These are phyloP conservation scores for Parthenolecanium corni DNA, from an alignment of 2,888 invertebrate genomes.

Conservation along the genomic window DNA sequence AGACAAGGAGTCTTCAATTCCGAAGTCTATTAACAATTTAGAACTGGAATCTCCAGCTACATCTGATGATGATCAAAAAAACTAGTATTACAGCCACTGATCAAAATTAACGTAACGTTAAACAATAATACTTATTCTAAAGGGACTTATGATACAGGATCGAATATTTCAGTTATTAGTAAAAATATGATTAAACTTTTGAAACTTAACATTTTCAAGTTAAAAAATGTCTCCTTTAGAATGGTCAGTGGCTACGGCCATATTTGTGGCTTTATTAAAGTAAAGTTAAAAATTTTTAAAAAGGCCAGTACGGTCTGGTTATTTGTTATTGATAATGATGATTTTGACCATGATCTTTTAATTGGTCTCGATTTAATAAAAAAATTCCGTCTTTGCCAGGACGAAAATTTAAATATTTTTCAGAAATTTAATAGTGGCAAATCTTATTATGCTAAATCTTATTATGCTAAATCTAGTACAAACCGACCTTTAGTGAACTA, in stretches of 20 bases:
- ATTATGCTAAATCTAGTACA: no score
- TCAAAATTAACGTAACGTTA: conserved; percentile 1
- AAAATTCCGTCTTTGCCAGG: conserved; percentile 33
- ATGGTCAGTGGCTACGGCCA: conserved; percentile 12
- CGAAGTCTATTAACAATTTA: background rate
- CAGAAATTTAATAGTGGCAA: conserved; percentile 11
- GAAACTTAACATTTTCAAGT: background rate
- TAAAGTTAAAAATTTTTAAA: conserved; percentile 20
- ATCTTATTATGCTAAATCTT: no score
- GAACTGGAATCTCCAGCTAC: background rate
- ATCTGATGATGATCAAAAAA: conserved; percentile 8
- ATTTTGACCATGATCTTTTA: conserved; percentile 32
- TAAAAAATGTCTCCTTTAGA: background rate
- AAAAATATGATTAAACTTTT: conserved; percentile 3
- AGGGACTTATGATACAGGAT: conserved; percentile 17
- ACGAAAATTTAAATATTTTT: conserved; percentile 33
- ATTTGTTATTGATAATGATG: conserved; percentile 7
- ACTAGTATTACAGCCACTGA: conserved; percentile 9
- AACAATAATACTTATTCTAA: background rate
- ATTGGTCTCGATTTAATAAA: conserved; percentile 34
- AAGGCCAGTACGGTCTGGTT: background rate
- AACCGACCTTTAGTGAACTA: background rate
- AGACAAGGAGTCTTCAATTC: background rate
- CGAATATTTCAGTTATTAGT: conserved; percentile 15
- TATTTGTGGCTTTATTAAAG: background rate